These are phyloP conservation scores for Lates japonicus DNA, from an alignment of 2,797 vertebrate species.

Conservation along the genomic window DNA sequence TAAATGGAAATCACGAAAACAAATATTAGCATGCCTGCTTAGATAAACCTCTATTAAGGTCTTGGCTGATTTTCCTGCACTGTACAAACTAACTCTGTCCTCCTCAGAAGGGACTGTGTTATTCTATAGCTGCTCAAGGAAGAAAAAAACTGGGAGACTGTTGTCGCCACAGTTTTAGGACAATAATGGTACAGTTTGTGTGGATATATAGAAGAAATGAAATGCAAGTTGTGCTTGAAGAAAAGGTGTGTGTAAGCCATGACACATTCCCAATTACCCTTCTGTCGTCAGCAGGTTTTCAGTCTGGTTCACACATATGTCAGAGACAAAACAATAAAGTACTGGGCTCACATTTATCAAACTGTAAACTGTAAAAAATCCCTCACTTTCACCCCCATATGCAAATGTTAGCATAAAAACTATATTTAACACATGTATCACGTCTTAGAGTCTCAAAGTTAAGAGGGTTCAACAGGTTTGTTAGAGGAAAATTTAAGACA, in stretches of 20 bases:
- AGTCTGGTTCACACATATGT: too few species aligned
- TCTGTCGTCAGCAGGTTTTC: too few species aligned
- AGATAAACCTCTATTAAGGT: slow-evolving; percentile 73
- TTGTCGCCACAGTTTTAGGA: neutral
- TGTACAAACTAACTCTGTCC: slow-evolving; percentile 27
- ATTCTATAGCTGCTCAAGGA: slow-evolving; percentile 13
- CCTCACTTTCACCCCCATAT: too few species aligned
- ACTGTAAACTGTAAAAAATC: too few species aligned
- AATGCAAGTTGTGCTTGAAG: neutral
- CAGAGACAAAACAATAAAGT: too few species aligned
- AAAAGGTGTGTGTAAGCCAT: neutral
- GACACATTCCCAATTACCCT: too few species aligned
- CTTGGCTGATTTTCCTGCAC: slow-evolving; percentile 48
- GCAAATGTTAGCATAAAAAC: too few species aligned
- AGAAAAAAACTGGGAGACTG: neutral
- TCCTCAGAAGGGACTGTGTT: slow-evolving; percentile 27
- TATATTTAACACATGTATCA: too few species aligned
- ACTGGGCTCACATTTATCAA: too few species aligned
- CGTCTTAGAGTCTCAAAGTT: too few species aligned
- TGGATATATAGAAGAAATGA: neutral
- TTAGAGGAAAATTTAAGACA: too few species aligned
- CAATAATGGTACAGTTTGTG: neutral
- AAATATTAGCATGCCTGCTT: slow-evolving; percentile 78
- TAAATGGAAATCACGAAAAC: slow-evolving; percentile 79
- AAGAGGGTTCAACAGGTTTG: too few species aligned